These are phyloP conservation scores for Urophycis tenuis DNA, from an alignment of 2,797 vertebrate species.

Conservation along the genomic window DNA sequence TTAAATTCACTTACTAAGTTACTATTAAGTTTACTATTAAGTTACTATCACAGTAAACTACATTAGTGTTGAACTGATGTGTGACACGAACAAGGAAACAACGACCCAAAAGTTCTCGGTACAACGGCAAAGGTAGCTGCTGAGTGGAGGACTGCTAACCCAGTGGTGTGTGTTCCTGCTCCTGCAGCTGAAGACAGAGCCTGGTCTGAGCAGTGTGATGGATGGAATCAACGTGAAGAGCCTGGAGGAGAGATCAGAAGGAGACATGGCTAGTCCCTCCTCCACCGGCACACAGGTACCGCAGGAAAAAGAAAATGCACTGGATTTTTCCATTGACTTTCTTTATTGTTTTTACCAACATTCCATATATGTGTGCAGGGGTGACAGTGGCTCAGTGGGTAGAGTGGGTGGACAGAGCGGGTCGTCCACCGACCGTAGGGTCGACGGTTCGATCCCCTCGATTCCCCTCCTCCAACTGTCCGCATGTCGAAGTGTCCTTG, in stretches of 20 bases:
- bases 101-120: too few relatives aligned
- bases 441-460: too few relatives aligned
- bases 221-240: slow-evolving; percentile 76
- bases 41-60: not conserved
- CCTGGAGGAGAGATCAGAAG: slow-evolving; percentile 87
- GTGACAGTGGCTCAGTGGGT: too few relatives aligned
- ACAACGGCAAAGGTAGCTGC: too few relatives aligned
- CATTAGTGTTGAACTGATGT: not conserved
- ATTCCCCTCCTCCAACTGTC: too few relatives aligned
- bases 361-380: too few relatives aligned
- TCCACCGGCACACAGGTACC: slow-evolving; percentile 91
- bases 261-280: slow-evolving; percentile 88
- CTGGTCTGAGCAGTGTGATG: slow-evolving; percentile 73
- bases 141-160: not conserved
- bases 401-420: too few relatives aligned
- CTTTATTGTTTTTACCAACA: too few relatives aligned
- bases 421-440: too few relatives aligned
- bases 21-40: too few relatives aligned
- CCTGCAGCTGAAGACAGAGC: slow-evolving; percentile 86
- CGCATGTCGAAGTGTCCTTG: too few relatives aligned
- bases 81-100: too few relatives aligned
- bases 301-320: not conserved
- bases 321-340: not conserved
- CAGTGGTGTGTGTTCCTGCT: slow-evolving; percentile 16
- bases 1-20: not conserved